Evolutionary conservation across 1,140 invertebrate species (phyloP).

Genomic region (Cherax quadricarinatus): DNA sequence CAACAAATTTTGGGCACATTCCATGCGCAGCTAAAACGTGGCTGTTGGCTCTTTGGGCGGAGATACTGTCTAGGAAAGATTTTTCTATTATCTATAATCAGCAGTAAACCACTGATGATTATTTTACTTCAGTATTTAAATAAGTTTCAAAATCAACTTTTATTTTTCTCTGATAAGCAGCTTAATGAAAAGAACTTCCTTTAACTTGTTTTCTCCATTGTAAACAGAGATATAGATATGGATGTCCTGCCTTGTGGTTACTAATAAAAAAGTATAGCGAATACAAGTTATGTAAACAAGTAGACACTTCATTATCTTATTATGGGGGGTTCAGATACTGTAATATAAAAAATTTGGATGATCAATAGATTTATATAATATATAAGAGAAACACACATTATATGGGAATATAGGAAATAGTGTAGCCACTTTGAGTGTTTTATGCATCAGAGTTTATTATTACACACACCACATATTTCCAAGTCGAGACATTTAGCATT

Average conservation of each 20-base stretch:
- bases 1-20: conserved; percentile 48
- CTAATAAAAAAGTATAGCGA: background rate
- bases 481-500: too few relatives aligned
- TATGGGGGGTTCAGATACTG: too few relatives aligned
- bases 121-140: too few relatives aligned
- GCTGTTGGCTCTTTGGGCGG: conserved; percentile 21
- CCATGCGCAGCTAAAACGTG: conserved; percentile 38
- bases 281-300: too few relatives aligned
- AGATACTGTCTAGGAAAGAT: background rate
- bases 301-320: too few relatives aligned
- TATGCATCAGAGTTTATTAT: too few relatives aligned
- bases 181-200: background rate
- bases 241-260: conserved; percentile 5
- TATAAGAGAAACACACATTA: too few relatives aligned
- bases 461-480: too few relatives aligned
- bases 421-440: too few relatives aligned
- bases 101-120: background rate
- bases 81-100: conserved; percentile 1
- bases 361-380: too few relatives aligned
- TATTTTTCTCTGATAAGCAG: background rate
- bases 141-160: background rate
- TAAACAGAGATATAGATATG: conserved; percentile 25
- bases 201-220: conserved; percentile 36
- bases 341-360: too few relatives aligned
- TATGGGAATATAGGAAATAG: too few relatives aligned